Evolutionary conservation across 2,797 vertebrate species (phyloP).

Genomic region (Rhynchotus rufescens): DNA sequence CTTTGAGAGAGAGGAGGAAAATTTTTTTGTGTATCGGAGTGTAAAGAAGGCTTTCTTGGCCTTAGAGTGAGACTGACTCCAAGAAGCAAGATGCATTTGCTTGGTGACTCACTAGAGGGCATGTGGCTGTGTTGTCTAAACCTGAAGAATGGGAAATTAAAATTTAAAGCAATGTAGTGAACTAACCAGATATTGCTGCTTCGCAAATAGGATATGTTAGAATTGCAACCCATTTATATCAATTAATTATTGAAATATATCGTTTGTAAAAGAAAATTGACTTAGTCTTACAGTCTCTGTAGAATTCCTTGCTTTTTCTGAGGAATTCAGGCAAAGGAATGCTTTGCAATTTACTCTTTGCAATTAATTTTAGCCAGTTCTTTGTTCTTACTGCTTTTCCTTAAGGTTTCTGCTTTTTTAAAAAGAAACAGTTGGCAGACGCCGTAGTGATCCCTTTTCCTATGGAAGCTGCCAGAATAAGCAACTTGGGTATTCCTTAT

Average conservation of each 20-base stretch:
- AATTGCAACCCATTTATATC: background rate
- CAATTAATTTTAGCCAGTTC: background rate
- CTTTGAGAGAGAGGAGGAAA: background rate
- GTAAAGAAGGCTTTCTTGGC: background rate
- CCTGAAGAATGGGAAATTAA: background rate
- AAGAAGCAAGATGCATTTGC: background rate
- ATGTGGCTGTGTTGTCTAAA: background rate
- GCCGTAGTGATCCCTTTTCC: constrained; percentile 19
- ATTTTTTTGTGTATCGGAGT: background rate
- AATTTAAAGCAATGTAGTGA: background rate
- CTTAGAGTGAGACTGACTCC: background rate
- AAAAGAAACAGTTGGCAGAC: background rate
- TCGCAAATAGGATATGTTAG: background rate
- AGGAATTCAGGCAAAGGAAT: background rate
- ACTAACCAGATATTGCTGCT: background rate
- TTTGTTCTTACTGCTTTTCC: constrained; percentile 6
- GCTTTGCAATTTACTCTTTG: background rate
- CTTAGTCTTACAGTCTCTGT: background rate
- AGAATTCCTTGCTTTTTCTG: background rate
- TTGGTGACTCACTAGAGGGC: constrained; percentile 56
- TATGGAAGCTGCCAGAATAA: constrained; percentile 57
- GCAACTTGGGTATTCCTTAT: constrained; percentile 29
- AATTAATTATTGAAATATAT: rapidly evolving
- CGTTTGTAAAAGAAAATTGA: background rate
- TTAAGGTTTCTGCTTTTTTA: background rate